Percentiles rank a stretch among this genome's conserved stretches.
Conservation (phyloP, 1,140 invertebrate genomes). For the Drosophila kikkawai region DNA sequence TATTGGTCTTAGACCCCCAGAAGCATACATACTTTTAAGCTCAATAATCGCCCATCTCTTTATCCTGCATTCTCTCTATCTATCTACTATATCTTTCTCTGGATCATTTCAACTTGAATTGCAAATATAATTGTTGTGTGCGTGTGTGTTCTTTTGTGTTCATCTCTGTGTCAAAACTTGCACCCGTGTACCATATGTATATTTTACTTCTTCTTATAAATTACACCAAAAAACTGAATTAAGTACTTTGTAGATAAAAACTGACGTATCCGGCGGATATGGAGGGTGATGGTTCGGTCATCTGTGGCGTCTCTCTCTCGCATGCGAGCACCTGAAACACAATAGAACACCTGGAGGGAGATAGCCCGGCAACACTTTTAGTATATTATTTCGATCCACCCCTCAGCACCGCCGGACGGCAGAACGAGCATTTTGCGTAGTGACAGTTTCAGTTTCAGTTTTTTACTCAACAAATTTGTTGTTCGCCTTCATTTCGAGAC, state of each 20-base stretch:
- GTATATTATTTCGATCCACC: constrained; percentile 5
- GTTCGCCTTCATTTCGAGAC: constrained; percentile 57
- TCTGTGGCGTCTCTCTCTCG: constrained; percentile 41
- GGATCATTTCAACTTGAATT: constrained; percentile 35
- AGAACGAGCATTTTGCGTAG: constrained; percentile 49
- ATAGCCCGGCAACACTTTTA: constrained; percentile 7
- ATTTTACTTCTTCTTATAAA: constrained; percentile 14
- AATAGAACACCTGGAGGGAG: constrained; percentile 30
- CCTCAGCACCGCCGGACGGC: constrained; percentile 24
- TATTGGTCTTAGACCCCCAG: constrained; percentile 4
- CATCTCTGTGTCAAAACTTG: constrained; percentile 46
- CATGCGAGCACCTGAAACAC: constrained; percentile 46
- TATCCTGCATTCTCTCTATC: constrained; percentile 33
- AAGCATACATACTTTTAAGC: constrained; percentile 15
- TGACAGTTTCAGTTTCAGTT: too few relatives aligned
- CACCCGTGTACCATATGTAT: constrained; percentile 41
- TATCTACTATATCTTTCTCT: constrained; percentile 21
- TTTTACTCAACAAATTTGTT: constrained; percentile 20
- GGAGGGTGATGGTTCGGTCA: constrained; percentile 22
- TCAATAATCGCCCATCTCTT: constrained; percentile 27
- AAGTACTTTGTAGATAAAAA: constrained; percentile 41
- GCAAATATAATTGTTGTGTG: constrained; percentile 40
- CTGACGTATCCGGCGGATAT: constrained; percentile 17
- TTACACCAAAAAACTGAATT: constrained; percentile 6
- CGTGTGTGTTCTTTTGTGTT: constrained; percentile 38